Base-by-base conservation (phyloP, 2,113 vertebrate genomes). In the Sturnus vulgaris region DNA sequence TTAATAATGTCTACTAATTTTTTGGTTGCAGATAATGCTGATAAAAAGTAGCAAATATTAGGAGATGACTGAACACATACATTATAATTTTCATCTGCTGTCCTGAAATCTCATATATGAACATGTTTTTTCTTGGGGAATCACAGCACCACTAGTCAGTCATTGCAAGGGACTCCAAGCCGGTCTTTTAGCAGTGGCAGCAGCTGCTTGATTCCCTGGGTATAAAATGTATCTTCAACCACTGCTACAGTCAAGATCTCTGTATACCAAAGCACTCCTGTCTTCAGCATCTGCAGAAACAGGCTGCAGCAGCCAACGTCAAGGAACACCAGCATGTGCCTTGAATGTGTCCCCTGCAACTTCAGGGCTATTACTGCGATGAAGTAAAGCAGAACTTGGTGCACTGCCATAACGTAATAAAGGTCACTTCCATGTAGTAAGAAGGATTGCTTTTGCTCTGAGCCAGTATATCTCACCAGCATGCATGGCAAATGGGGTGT, bases 341-440 rank as follows among this genome's bases (percentile, higher is more conserved):
- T 92, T 55, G 35, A 85, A 63, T 49, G 27, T 33, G 18, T 53
- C 69, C 55, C 37, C 46, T 92, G 72, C 31, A 90, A 53, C 77
- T 64, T 23, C 72, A 60, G 57, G 16, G 35, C 73, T 90, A 35
- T 66, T 90, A 73, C 49, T 68, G 50, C 1, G 3, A 68, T 68
- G 82, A 88, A 42, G 79, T 77, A 95, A 91, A 83, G 47, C 79
- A 93, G 75, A 80, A 92, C 64, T 93, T 94, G 79, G 68, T 91
- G 64, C 21, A 4, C 39, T 94, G 90, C 79, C 79, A 68, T 77
- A 88, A 63, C 0, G 0, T 60, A 88, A 66, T 86, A 86, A 92
- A 97, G 87, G 90, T 90, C 78, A 91, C 15, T 66, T 86, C 63
- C 70, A 70, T 59, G 80, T 31, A 50, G 39, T 39, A 47, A 78